Base-by-base conservation (phyloP, 2,797 vertebrate genomes). In the Cichlasoma orientale region DNA sequence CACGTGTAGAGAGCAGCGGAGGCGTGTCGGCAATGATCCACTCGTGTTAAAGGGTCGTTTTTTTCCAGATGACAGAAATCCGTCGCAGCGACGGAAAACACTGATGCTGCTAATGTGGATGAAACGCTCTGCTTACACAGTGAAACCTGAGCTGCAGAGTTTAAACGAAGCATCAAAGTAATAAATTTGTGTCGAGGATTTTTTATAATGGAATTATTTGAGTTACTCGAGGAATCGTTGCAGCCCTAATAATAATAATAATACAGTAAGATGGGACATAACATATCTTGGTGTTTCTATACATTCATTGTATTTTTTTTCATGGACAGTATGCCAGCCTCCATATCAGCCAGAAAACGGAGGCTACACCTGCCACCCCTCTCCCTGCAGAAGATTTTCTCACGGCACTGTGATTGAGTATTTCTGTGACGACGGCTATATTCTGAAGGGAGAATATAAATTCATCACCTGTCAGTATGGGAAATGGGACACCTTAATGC, bases 361-460 rank as follows among this genome's bases (percentile, higher is more conserved):
- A 61, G 96, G 96, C 74, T 98, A 96, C 85, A 93, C 95, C 83
- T 99, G 97, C 88, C 97, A 99, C 84, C 97, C 97, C 1, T 94
- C 96, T 2, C 96, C 96, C 38, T 99, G 97, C 90, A 95, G 92
- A 87, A 92, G 95, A 72, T 91, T 98, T 87, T 95, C 94, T 57
- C 93, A 96, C 2, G 96, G 95, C 84, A 97, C 95, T 7, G 96
- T 97, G 84, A 97, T 99, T 70, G 96, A 98, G 78, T 99, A 98
- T 91, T 96, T 96, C 54, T 99, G 97, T 47, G 95, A 96, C 0
- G 97, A 98, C 90, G 97, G 97, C 86, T 98, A 97, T 84, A 91
- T 96, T 86, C 89, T 99, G 78, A 97, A 97, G 84, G 97, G 97
- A 23, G 97, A 98, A 77, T 97, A 98, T 83, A 97, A 97, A 77